Conservation (phyloP, 2,113 vertebrate genomes). For the Perccottus glenii region DNA sequence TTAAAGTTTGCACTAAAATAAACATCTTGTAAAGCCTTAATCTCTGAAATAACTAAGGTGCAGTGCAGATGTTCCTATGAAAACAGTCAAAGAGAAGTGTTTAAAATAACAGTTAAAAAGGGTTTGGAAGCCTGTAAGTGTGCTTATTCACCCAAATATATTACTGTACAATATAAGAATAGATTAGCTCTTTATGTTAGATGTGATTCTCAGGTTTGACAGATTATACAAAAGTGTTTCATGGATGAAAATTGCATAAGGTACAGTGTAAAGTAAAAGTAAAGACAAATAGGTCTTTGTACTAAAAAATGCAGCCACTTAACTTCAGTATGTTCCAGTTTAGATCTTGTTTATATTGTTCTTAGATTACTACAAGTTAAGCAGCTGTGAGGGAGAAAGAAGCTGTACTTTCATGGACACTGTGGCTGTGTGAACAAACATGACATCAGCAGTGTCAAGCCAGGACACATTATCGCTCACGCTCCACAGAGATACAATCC, state of each 20-base stretch:
- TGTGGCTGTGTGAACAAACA: too few relatives aligned
- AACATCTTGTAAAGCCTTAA: conserved; percentile 3
- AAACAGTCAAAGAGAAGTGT: conserved; percentile 17
- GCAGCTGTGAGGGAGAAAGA: too few relatives aligned
- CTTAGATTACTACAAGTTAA: too few relatives aligned
- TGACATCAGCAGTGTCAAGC: too few relatives aligned
- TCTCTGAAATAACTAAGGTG: conserved; percentile 50
- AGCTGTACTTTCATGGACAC: too few relatives aligned
- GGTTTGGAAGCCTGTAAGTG: conserved; percentile 23
- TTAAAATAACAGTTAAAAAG: conserved; percentile 6
- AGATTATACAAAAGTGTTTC: conserved; percentile 5
- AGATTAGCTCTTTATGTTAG: conserved; percentile 1
- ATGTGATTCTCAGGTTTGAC: background rate
- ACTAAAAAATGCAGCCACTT: too few relatives aligned
- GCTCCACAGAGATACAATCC: too few relatives aligned
- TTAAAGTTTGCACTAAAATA: conserved; percentile 29
- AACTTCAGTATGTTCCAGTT: too few relatives aligned
- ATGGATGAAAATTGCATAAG: background rate
- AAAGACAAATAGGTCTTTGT: conserved; percentile 2
- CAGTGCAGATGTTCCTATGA: conserved; percentile 52
- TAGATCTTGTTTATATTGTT: too few relatives aligned
- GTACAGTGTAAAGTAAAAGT: background rate
- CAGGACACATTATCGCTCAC: too few relatives aligned
- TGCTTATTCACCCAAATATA: conserved; percentile 13
- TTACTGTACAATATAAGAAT: background rate